phyloP scores from a whole-genome alignment of 92 coral and sea anemone genomes.

The Palythoa caribaeorum region DNA sequence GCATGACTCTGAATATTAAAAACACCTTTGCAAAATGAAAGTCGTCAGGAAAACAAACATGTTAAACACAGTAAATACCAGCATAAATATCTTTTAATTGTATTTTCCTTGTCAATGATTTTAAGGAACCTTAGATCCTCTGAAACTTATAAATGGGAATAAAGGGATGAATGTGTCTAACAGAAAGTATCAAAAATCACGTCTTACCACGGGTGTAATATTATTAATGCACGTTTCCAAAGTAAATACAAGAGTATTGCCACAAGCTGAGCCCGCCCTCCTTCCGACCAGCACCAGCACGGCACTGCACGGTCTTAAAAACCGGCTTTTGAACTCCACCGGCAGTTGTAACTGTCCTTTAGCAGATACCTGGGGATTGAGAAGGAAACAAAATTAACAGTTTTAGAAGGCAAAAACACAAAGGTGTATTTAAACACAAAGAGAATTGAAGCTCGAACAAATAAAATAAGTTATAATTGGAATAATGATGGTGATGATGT shows the following conservation, averaged over 20 bases:
- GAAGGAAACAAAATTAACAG: too few relatives aligned
- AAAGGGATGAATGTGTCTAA: too few relatives aligned
- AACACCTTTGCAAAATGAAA: background rate
- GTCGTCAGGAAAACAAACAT: too few relatives aligned
- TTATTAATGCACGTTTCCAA: slow-evolving; percentile 94
- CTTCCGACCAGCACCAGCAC: slow-evolving; percentile 94
- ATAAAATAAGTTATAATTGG: background rate
- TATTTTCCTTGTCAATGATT: too few relatives aligned
- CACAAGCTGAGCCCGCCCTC: slow-evolving; percentile 94
- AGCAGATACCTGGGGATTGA: slow-evolving; percentile 78
- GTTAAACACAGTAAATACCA: too few relatives aligned
- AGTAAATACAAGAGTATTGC: slow-evolving; percentile 92
- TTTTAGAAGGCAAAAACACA: background rate
- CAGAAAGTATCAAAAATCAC: background rate
- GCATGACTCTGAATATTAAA: too few relatives aligned
- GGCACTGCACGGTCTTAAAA: slow-evolving; percentile 91
- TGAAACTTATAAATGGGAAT: too few relatives aligned
- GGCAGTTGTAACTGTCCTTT: slow-evolving; percentile 95
- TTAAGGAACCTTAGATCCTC: too few relatives aligned
- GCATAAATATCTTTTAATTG: too few relatives aligned
- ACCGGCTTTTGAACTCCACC: slow-evolving; percentile 97
- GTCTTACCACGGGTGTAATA: slow-evolving; percentile 93
- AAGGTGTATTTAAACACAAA: too few relatives aligned
- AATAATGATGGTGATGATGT: slow-evolving; percentile 4
- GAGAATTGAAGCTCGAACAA: background rate